Conservation (phyloP, 2,888 invertebrate genomes). For the Drosophila histrio region DNA sequence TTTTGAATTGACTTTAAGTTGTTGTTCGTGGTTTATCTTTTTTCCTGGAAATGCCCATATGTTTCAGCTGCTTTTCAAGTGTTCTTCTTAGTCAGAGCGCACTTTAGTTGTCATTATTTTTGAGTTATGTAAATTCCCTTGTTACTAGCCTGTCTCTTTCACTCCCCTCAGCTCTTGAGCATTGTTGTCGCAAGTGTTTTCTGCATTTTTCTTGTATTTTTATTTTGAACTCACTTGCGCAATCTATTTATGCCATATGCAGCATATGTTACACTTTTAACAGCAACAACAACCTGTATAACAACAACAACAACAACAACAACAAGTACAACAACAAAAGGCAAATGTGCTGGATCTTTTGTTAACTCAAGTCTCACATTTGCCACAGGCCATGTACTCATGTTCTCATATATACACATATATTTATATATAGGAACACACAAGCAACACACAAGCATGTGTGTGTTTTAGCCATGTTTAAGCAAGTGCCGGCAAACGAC, state of each 20-base stretch:
- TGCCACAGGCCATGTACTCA: constrained; percentile 9
- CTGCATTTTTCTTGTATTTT: constrained; percentile 16
- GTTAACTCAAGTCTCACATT: constrained; percentile 40
- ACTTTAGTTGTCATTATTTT: constrained; percentile 6
- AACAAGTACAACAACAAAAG: constrained; percentile 29
- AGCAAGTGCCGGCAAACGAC: constrained; percentile 73
- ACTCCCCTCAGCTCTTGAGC: not conserved
- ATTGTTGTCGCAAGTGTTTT: constrained; percentile 64
- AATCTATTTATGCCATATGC: constrained; percentile 42
- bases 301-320: constrained; percentile 19
- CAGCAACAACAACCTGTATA: constrained; percentile 18
- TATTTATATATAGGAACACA: not conserved
- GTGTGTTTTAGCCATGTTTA: constrained; percentile 30
- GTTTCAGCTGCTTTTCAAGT: not conserved
- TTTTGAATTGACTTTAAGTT: no score
- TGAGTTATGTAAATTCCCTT: constrained; percentile 24
- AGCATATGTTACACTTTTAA: constrained; percentile 57
- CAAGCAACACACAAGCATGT: constrained; percentile 11
- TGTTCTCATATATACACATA: constrained; percentile 1
- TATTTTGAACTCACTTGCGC: constrained; percentile 33
- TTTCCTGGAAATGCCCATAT: not conserved
- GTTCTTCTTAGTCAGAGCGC: not conserved
- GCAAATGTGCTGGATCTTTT: constrained; percentile 53
- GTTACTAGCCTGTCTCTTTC: not conserved
- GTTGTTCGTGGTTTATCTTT: no score